Conservation (phyloP, 2,113 vertebrate species). For the Heterocephalus glaber region DNA sequence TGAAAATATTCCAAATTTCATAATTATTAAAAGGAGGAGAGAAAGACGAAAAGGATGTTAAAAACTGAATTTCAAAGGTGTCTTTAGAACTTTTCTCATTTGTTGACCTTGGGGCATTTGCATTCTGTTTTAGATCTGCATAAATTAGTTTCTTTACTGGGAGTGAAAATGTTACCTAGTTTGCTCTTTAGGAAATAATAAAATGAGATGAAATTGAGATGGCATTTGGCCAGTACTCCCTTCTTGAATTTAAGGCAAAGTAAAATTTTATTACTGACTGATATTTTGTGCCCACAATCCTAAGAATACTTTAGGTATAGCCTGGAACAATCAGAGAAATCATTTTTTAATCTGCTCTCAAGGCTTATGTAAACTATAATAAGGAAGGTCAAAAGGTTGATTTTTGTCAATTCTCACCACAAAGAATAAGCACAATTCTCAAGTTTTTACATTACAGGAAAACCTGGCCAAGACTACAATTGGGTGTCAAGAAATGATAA, state of each 20-base stretch:
- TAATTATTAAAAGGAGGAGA: not conserved
- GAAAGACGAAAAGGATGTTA: not conserved
- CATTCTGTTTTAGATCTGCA: conserved; percentile 65
- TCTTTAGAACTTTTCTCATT: conserved; percentile 29
- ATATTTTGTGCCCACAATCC: conserved; percentile 41
- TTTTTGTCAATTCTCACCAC: not conserved
- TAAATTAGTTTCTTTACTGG: conserved; percentile 71
- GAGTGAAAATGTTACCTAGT: conserved; percentile 72
- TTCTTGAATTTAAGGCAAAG: conserved; percentile 50
- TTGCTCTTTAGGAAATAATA: conserved; percentile 75
- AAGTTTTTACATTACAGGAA: not conserved
- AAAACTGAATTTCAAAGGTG: conserved; percentile 46
- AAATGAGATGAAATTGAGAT: conserved; percentile 71
- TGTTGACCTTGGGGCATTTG: conserved; percentile 59
- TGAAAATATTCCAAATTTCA: not conserved
- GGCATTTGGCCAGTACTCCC: conserved; percentile 65
- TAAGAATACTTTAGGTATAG: not conserved
- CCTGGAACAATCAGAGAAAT: conserved; percentile 9
- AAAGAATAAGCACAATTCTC: not conserved
- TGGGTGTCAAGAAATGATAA: not conserved
- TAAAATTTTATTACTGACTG: conserved; percentile 63
- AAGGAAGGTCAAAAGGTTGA: conserved; percentile 37
- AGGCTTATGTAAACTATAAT: conserved; percentile 39
- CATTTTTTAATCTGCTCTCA: conserved; percentile 52
- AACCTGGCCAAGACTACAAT: not conserved